Evolutionary conservation across 2,888 invertebrate genomes (phyloP).

Genomic region (Atrina japonica): DNA sequence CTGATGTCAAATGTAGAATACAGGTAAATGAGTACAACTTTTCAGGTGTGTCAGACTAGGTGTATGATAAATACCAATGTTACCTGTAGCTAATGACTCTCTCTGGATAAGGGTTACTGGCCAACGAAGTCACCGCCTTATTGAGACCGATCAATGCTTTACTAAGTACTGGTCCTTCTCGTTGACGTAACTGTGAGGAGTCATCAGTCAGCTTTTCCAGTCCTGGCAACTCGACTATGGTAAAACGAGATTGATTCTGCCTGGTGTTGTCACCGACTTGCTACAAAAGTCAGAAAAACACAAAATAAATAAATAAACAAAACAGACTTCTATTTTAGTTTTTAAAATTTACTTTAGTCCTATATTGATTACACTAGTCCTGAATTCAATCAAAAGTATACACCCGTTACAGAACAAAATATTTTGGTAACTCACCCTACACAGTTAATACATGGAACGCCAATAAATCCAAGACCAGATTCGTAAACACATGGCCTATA

Average conservation of each 20-base stretch:
- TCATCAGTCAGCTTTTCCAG: conserved; percentile 72
- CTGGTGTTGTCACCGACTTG: conserved; percentile 65
- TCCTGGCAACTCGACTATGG: conserved; percentile 75
- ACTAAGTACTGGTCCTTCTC: conserved; percentile 72
- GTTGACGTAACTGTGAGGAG: conserved; percentile 60
- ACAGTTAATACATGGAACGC: no score
- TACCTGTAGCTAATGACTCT: conserved; percentile 77
- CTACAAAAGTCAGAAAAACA: conserved; percentile 50
- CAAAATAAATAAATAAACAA: neutral
- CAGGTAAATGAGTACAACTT: neutral
- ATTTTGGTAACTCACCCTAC: no score
- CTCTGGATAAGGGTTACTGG: conserved; percentile 73
- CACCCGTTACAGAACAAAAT: no score
- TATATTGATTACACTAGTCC: no score
- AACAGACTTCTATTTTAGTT: neutral
- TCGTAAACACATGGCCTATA: no score
- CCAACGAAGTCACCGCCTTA: conserved; percentile 69
- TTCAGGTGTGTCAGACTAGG: no score
- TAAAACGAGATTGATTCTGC: conserved; percentile 75
- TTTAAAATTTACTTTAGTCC: no score
- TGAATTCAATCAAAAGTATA: no score
- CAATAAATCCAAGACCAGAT: no score
- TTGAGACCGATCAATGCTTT: conserved; percentile 69
- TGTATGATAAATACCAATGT: no score
- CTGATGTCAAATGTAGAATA: neutral